These are phyloP conservation scores for Blastobasis lacticolella DNA, from an alignment of 2,888 invertebrate genomes.

Conservation along the genomic window DNA sequence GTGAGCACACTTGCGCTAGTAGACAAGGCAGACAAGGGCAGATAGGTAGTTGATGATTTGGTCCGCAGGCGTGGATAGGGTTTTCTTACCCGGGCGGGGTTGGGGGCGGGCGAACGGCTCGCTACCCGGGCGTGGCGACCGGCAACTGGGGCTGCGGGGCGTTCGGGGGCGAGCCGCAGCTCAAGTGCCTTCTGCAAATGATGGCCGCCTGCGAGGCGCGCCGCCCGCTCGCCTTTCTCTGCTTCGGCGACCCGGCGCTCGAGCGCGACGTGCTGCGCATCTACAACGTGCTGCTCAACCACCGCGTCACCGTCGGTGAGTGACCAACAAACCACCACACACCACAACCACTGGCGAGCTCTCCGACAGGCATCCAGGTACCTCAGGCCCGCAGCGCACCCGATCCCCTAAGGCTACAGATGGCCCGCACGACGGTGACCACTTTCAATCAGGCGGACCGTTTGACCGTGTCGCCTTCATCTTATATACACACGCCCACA, in stretches of 20 bases:
- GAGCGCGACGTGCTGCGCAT: conserved; percentile 78
- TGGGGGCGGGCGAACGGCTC: conserved; percentile 35
- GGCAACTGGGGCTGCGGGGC: conserved; percentile 98
- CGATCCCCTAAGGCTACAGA: too few species aligned
- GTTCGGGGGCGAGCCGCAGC: conserved; percentile 81
- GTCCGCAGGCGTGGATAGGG: conserved; percentile 54
- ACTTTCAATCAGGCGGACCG: too few species aligned
- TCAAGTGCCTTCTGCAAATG: conserved; percentile 85
- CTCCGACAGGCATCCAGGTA: too few species aligned
- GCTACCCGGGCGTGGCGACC: conserved; percentile 82
- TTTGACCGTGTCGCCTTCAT: too few species aligned
- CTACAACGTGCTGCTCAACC: conserved; percentile 70
- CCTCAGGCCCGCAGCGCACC: too few species aligned
- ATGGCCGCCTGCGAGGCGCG: conserved; percentile 75
- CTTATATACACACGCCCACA: too few species aligned
- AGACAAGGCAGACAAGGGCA: too few species aligned
- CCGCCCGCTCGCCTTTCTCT: conserved; percentile 87
- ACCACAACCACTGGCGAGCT: too few species aligned
- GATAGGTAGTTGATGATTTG: too few species aligned
- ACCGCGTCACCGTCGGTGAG: conserved; percentile 77
- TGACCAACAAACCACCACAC: too few species aligned
- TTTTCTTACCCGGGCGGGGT: conserved; percentile 70
- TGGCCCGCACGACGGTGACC: too few species aligned
- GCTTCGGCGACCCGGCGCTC: conserved; percentile 82
- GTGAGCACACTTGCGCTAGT: too few species aligned